Conservation (phyloP, 2,888 invertebrate species). For the Ametastegia equiseti region DNA sequence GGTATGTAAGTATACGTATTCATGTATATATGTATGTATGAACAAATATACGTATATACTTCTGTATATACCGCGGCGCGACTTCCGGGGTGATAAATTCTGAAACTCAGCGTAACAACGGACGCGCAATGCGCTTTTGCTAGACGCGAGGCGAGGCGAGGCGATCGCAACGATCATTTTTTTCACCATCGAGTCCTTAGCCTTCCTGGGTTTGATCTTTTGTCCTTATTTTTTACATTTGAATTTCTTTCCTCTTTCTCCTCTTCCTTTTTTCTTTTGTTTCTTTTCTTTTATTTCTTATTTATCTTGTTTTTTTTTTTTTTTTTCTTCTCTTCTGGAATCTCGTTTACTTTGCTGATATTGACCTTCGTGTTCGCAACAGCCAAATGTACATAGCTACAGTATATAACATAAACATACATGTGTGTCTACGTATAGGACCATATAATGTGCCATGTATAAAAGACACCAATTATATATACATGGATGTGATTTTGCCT, state of each 20-base stretch:
- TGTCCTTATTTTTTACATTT: not conserved
- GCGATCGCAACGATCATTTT: not conserved
- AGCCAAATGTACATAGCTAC: too few relatives aligned
- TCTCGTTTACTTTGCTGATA: too few relatives aligned
- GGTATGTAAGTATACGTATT: too few relatives aligned
- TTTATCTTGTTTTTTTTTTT: too few relatives aligned
- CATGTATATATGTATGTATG: not conserved
- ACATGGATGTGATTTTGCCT: too few relatives aligned
- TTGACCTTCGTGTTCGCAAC: too few relatives aligned
- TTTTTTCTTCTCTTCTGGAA: too few relatives aligned
- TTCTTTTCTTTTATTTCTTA: not conserved
- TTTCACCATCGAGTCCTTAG: slow-evolving; percentile 7
- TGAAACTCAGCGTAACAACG: slow-evolving; percentile 24
- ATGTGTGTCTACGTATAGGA: too few relatives aligned
- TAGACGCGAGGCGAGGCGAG: not conserved
- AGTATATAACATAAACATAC: too few relatives aligned
- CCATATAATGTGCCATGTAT: too few relatives aligned
- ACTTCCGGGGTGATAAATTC: slow-evolving; percentile 31
- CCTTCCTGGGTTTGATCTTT: not conserved
- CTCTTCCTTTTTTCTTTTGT: not conserved
- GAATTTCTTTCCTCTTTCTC: too few relatives aligned
- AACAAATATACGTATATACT: not conserved
- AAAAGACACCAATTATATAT: too few relatives aligned
- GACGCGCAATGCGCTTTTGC: slow-evolving; percentile 4
- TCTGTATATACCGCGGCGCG: not conserved